These are phyloP conservation scores for Pogonocichla stellata DNA, from an alignment of 2,113 vertebrate species.

Conservation along the genomic window DNA sequence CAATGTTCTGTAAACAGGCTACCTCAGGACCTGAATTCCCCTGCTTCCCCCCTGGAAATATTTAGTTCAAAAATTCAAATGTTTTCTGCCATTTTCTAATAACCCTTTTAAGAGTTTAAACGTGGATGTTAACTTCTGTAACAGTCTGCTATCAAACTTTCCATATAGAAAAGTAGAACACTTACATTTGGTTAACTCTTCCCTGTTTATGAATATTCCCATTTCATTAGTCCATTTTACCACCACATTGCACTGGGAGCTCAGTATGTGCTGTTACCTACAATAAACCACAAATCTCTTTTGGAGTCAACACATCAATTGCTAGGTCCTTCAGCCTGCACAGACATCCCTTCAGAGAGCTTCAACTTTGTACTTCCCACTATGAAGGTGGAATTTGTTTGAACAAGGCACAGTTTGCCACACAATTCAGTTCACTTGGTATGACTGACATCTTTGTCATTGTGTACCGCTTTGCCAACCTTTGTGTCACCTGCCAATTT, in stretches of 20 bases:
- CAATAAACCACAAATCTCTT: neutral
- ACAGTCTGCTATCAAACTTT: neutral
- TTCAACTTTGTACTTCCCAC: neutral
- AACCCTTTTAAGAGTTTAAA: neutral
- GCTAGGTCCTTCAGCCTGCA: neutral
- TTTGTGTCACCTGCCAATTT: conserved; percentile 46
- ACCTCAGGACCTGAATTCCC: neutral
- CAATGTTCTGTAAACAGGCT: neutral
- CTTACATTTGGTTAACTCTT: neutral
- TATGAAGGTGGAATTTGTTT: neutral
- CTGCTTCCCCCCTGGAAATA: neutral
- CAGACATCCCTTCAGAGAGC: neutral
- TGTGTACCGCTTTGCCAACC: conserved; percentile 2
- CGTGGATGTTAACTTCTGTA: neutral
- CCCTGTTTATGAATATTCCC: neutral
- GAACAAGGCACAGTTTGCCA: neutral
- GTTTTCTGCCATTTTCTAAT: neutral
- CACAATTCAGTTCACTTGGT: neutral
- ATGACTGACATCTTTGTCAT: conserved; percentile 18
- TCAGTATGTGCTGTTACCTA: neutral
- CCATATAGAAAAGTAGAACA: neutral
- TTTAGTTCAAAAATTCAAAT: neutral
- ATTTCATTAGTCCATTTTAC: neutral
- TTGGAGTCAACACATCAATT: neutral
- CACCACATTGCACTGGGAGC: neutral